These are phyloP conservation scores for Coreoperca whiteheadi DNA, from an alignment of 2,113 vertebrate species.

Conservation along the genomic window DNA sequence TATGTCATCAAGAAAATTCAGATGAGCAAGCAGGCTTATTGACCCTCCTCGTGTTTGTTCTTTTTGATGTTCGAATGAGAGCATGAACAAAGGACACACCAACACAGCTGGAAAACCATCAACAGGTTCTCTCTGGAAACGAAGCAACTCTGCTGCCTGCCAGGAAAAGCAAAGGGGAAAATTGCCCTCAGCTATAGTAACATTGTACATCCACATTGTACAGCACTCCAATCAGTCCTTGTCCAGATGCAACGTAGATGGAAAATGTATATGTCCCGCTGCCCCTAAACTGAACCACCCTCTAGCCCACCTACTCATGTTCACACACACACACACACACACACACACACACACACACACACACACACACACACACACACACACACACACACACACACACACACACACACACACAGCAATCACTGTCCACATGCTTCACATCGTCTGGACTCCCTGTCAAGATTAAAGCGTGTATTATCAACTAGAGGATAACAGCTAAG, in stretches of 20 bases:
- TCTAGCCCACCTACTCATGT: neutral
- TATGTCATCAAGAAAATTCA: constrained; percentile 29
- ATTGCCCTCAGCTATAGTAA: neutral
- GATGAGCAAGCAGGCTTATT: constrained; percentile 12
- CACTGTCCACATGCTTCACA: constrained; percentile 34
- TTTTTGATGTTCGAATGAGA: constrained; percentile 17
- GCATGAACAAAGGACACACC: constrained; percentile 13
- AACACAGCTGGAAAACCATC: constrained; percentile 1
- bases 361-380: too few species aligned
- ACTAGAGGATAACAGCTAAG: constrained; percentile 28
- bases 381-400: too few species aligned
- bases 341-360: constrained; percentile 15
- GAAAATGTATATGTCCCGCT: neutral
- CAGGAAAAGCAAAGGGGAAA: constrained; percentile 14
- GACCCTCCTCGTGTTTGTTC: neutral
- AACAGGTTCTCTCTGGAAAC: constrained; percentile 3
- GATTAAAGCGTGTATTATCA: constrained; percentile 29
- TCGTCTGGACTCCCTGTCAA: constrained; percentile 22
- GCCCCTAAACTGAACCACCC: neutral
- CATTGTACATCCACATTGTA: neutral
- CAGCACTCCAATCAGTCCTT: constrained; percentile 32
- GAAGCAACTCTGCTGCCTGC: neutral
- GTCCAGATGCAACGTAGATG: neutral
- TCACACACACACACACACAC: constrained; percentile 22
- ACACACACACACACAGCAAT: too few species aligned